Evolutionary conservation across 2,113 vertebrate genomes (phyloP).

Genomic region (Hyla sarda): DNA sequence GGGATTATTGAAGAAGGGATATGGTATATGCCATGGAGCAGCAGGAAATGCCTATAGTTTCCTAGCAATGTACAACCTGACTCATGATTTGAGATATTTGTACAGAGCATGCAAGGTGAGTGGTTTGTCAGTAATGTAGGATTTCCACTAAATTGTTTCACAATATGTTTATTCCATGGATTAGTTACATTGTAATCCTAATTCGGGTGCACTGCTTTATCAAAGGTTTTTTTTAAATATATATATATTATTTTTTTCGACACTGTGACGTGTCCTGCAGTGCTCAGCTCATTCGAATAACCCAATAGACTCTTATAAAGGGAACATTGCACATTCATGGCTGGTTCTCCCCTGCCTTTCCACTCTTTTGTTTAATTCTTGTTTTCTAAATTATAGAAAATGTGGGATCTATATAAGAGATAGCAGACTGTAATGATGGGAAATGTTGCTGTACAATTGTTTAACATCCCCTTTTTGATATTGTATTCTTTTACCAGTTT

Average conservation of each 20-base stretch:
- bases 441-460: not conserved
- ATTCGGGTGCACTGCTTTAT: too few species aligned
- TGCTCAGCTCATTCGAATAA: too few species aligned
- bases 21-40: slow-evolving; percentile 91
- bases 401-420: too few species aligned
- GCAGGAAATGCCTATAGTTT: slow-evolving; percentile 94
- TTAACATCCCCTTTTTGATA: not conserved
- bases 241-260: too few species aligned
- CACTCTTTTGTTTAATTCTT: too few species aligned
- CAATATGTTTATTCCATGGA: not conserved
- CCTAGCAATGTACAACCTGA: slow-evolving; percentile 86
- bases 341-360: too few species aligned
- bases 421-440: not conserved
- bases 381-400: too few species aligned
- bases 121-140: not conserved
- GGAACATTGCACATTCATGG: too few species aligned
- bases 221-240: too few species aligned
- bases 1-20: slow-evolving; percentile 92
- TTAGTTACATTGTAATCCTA: not conserved
- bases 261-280: too few species aligned
- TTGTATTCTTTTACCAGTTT: slow-evolving; percentile 77
- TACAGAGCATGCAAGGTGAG: slow-evolving; percentile 94
- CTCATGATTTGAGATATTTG: slow-evolving; percentile 84
- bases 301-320: too few species aligned
- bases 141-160: not conserved